Evolutionary conservation across 2,888 invertebrate genomes (phyloP).

Genomic region (Ormyrus labotus): DNA sequence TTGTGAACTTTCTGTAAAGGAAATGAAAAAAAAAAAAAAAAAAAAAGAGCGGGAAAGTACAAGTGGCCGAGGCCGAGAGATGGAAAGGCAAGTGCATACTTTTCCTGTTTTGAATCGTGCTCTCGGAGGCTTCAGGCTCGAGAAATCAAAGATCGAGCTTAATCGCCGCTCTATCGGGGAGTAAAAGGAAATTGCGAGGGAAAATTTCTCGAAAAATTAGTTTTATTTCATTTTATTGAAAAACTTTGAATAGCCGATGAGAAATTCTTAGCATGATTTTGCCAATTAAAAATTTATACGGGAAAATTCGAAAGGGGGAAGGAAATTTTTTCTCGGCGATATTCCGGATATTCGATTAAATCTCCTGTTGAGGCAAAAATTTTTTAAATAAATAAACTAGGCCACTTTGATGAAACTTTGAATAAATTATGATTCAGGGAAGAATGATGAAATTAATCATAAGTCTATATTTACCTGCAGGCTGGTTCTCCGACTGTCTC

Average conservation of each 20-base stretch:
- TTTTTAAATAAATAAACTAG: background rate
- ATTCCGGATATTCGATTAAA: background rate
- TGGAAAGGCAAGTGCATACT: background rate
- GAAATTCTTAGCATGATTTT: too few relatives aligned
- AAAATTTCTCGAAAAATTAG: too few relatives aligned
- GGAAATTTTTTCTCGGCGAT: background rate
- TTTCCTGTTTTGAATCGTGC: background rate
- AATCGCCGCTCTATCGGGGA: background rate
- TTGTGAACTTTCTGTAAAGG: conserved; percentile 11
- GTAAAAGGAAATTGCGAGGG: too few relatives aligned
- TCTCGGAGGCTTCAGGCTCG: background rate
- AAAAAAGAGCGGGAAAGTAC: too few relatives aligned
- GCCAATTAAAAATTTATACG: too few relatives aligned
- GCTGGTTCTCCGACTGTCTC: conserved; percentile 87
- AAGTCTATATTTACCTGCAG: conserved; percentile 85
- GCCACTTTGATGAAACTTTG: background rate
- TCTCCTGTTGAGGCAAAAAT: background rate
- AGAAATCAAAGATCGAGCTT: conserved; percentile 15
- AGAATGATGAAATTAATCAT: background rate
- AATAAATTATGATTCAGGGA: background rate
- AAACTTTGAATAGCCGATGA: too few relatives aligned
- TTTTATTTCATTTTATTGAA: too few relatives aligned
- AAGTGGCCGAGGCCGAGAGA: background rate
- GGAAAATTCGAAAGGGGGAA: background rate
- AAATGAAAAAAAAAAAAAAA: too few relatives aligned